Evolutionary conservation across 2,113 vertebrate species (phyloP), one percentile per base, ranked within the genome.

Genomic region (Marmota monax): DNA sequence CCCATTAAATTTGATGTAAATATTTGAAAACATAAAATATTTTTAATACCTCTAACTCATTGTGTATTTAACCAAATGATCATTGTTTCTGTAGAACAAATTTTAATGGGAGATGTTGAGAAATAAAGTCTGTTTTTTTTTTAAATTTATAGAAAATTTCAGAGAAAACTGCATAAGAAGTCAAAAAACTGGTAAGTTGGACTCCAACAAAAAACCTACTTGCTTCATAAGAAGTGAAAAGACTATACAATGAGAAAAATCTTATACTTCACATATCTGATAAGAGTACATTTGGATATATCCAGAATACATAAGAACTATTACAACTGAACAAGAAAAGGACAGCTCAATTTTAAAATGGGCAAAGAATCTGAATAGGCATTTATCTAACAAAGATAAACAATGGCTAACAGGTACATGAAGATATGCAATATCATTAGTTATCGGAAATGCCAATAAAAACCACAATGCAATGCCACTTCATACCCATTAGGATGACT

Each of bases 91-190:
- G 61, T 20, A 92, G 5, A 42, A 42, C 5, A 61, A 37, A 78
- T 90, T 84, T 34, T 42, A 90, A 84, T 48, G 22, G n/a, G 22
- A 88, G 53, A 89, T 18, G 11, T 39, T 73, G 5, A 94, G n/a
- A 94, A 82, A 93, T 53, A 83, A 92, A 7, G 2, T 56, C 32
- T 51, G 27, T 63, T 37, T 70, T 37, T 42, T 51, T 94, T 80
- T 83, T 85, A 86, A 88, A 94, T 9, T 89, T 82, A 77, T 0
- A 94, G 10, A 82, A 94, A 89, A 83, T 58, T 86, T 96, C 5
- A 42, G 10, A 77, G 27, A 92, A 79, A 79, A 77, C 14, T 63
- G 17, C 16, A 93, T 39, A 88, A 83, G 12, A 25, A 93, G 84
- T n/a, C 17, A 82, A 76, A 96, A 93, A 70, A 45, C 23, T 39